Evolutionary conservation across 2,113 vertebrate species (phyloP), one percentile per base, ranked within the genome.

Genomic region (Ceyx margarethae): DNA sequence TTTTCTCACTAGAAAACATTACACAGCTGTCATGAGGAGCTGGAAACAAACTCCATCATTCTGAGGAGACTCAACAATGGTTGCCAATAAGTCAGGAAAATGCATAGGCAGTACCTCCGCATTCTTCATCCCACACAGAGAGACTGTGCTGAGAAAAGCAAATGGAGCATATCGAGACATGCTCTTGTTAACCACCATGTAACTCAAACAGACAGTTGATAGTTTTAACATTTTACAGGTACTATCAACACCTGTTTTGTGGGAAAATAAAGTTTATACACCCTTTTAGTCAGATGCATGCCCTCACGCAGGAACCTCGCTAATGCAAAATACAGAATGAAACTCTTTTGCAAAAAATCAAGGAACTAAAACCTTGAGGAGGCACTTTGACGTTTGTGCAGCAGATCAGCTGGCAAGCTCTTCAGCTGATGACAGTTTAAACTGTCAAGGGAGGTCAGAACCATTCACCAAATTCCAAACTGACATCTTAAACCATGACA

Each of bases 211-310:
- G 10, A 46, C 6, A 31, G 37, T 5, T 69, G 43, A 65, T 6
- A 35, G 51, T 16, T 16, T 67, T 2, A 61, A 20, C 6, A 35
- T 80, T 82, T 80, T 61, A 6, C 14, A 80, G 33, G 37, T 77
- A 69, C 8, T 68, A 61, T 29, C 29, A 66, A 56, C 42, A 83
- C 60, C 5, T 11, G 25, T 13, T 76, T 25, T 81, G 45, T 33
- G 85, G 48, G 45, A 61, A 93, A 86, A 84, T 23, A 28, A 71
- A 46, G 22, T 40, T 77, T 29, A 58, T 53, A 58, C 5, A 45
- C 2, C 37, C 80, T 73, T 73, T 62, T 77, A 61, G 80, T 48
- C 13, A 45, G 46, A 54, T 2, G 3, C 0, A 0, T 3, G 11
- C 21, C 35, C 46, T 54, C 6, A 8, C 28, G 40, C 26, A 83